Evolutionary conservation across 2,797 vertebrate species (phyloP).

Genomic region (Synaphobranchus kaupii): DNA sequence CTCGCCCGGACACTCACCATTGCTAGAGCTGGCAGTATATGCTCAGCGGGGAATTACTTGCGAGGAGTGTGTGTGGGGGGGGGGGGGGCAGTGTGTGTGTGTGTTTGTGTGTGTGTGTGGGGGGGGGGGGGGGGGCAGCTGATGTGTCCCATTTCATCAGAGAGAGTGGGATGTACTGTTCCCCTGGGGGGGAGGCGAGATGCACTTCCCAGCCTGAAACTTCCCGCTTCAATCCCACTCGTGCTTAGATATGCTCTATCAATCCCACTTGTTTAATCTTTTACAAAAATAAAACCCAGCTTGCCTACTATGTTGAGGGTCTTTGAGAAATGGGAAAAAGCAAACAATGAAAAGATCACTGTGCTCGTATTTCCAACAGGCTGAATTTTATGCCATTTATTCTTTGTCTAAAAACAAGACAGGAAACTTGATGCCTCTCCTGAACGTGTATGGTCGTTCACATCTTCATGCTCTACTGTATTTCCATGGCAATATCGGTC

Average conservation of each 20-base stretch:
- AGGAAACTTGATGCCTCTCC: background rate
- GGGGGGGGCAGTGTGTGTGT: background rate
- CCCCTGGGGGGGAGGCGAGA: background rate
- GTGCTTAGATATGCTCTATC: slow-evolving; percentile 9
- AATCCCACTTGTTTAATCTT: slow-evolving; percentile 25
- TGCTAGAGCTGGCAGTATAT: background rate
- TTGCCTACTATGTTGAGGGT: background rate
- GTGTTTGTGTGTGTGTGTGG: background rate
- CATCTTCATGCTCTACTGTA: background rate
- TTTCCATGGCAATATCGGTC: background rate
- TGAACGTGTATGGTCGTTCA: background rate
- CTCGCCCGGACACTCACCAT: background rate
- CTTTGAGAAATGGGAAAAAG: background rate
- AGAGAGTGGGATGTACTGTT: no score
- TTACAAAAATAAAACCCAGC: background rate
- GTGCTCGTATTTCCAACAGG: background rate
- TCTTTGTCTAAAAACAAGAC: background rate
- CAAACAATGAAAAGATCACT: background rate
- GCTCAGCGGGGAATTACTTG: background rate
- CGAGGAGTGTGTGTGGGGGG: background rate
- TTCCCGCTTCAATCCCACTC: slow-evolving; percentile 27
- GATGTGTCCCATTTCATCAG: slow-evolving; percentile 12
- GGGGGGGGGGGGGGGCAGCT: background rate
- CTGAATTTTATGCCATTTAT: background rate
- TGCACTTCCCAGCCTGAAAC: background rate